Percentiles rank a stretch among this genome's conserved stretches.
These are phyloP conservation scores for Craseonycteris thonglongyai DNA, from an alignment of 2,113 vertebrate genomes.

Conservation along the genomic window DNA sequence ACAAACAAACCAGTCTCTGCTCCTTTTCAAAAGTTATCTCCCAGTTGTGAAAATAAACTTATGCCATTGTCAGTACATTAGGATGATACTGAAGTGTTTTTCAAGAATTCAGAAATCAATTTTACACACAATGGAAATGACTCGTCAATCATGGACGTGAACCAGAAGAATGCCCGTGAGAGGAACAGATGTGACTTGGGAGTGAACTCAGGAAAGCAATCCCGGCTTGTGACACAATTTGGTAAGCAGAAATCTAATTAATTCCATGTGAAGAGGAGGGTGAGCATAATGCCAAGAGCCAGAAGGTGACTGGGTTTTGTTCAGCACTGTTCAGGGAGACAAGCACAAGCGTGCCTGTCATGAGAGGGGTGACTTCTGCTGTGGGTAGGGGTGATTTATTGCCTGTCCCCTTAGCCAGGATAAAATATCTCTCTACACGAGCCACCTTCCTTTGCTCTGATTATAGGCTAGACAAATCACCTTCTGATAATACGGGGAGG, in stretches of 20 bases:
- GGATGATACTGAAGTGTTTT: background rate
- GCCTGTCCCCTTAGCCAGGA: background rate
- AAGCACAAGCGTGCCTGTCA: background rate
- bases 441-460: background rate
- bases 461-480: background rate
- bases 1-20: background rate
- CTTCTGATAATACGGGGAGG: slow-evolving; percentile 4
- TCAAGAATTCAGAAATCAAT: background rate
- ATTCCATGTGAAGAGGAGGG: background rate
- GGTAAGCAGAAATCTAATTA: background rate
- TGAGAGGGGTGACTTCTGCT: background rate
- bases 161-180: background rate
- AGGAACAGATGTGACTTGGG: background rate
- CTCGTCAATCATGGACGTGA: background rate
- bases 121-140: background rate
- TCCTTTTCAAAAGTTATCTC: background rate
- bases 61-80: background rate
- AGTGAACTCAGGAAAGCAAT: background rate
- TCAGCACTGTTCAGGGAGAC: background rate
- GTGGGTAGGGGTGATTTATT: background rate
- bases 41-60: background rate
- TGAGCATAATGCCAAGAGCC: background rate
- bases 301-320: background rate
- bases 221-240: background rate
- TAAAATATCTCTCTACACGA: slow-evolving; percentile 30